These are phyloP conservation scores for Proteles cristata DNA, from an alignment of 2,113 vertebrate genomes.

Conservation along the genomic window DNA sequence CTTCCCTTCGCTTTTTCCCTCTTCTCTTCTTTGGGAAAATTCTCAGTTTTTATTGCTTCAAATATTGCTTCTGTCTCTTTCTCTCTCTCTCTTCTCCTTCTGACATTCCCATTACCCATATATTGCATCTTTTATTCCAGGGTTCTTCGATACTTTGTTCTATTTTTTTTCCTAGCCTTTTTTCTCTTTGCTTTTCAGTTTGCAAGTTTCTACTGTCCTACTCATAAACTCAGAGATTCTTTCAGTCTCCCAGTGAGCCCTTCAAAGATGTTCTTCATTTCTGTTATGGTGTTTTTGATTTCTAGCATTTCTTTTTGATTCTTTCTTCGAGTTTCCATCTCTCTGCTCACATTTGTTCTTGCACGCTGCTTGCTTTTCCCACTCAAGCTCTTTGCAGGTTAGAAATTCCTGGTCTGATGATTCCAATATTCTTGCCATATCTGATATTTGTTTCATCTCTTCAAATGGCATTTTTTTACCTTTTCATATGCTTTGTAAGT, in stretches of 20 bases:
- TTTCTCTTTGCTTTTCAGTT: not conserved
- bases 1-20: no score
- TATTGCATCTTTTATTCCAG: not conserved
- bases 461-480: not conserved
- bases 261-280: not conserved
- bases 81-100: not conserved
- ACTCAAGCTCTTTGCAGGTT: not conserved
- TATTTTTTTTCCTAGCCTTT: not conserved
- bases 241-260: not conserved
- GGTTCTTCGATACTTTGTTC: not conserved
- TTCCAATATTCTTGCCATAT: not conserved
- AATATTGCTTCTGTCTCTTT: not conserved
- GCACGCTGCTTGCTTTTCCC: not conserved
- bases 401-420: not conserved
- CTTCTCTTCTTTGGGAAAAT: not conserved
- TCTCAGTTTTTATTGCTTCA: not conserved
- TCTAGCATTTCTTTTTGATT: not conserved
- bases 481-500: not conserved
- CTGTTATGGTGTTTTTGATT: not conserved
- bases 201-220: not conserved
- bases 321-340: not conserved
- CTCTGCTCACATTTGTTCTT: not conserved
- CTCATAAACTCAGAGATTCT: not conserved
- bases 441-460: not conserved
- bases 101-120: not conserved